Base-by-base conservation (phyloP, 2,797 vertebrate species). In the Coracias cyanogaster region DNA sequence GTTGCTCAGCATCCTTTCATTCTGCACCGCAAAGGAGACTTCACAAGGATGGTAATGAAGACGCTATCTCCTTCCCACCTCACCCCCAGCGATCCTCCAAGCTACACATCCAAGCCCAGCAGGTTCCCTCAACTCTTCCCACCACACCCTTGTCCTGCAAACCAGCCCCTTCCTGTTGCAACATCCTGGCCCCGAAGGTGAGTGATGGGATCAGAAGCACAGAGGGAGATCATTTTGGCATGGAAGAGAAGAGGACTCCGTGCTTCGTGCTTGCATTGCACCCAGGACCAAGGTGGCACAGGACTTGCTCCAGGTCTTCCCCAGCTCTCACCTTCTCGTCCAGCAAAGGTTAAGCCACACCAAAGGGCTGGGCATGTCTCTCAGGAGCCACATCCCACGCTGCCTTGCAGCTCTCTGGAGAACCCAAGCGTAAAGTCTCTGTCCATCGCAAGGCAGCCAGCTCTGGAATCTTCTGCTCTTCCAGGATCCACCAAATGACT, bases 381-480 rank as follows among this genome's bases (percentile, higher is more conserved):
- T 31, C 51, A 20, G 1, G 62, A 80, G n/a, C 43, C 6, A 0
- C 51, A 8, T 28, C 73, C 77, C 77, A 12, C 35, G 3, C 31
- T 8, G n/a, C 45, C 25, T 28, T 5, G 10, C 54, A 39, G 61
- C 49, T 71, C 70, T 25, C 49, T 0, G 1, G 51, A 62, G 89
- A 74, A 61, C 4, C 48, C 70, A 2, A 18, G 70, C 35, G 6
- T 11, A 13, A 87, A 79, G 29, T 62, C 62, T 9, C 66, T 16
- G 14, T 79, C 82, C 71, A 16, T 62, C 22, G 58, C 92, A 18
- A 5, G 1, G 10, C 41, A 29, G 64, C 73, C 11, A 17, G 15
- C 73, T 86, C 90, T 73, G 88, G 92, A 93, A 86, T 31, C 72
- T 35, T 39, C 65, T 16, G 21, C 93, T 67, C 35, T 85, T 55